Evolutionary conservation across 2,797 vertebrate genomes (phyloP), one percentile per base, ranked within the genome.

Genomic region (Emydoidea blandingii): DNA sequence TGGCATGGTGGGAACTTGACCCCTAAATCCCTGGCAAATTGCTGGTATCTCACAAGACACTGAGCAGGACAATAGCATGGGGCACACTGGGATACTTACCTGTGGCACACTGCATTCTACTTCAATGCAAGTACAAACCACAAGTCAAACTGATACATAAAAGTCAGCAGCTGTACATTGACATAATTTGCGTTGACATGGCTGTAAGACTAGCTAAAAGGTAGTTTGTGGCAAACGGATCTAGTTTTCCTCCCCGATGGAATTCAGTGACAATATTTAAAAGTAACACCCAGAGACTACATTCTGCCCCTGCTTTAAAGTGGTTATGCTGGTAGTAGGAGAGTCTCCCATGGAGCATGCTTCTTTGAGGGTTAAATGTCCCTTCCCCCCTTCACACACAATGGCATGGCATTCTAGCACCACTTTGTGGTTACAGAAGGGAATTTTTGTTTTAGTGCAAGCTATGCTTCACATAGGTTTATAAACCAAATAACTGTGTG

Each of bases 401-500:
- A 59, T 5, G 27, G 27, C 11, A 59, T 31, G 18, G 31, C 59
- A 65, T 34, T 65, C 54, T 23, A 54, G 31, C 59, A 65, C 29
- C 27, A 34, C 31, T 18, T 34, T 34, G 34, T 31, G 34, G 31
- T 31, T 65, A 65, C 31, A 12, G 12, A 34, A 65, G 31, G 59
- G 15, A 65, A 34, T 65, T 34, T 34, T 14, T 27, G 57, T 59
- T 59, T 65, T 54, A 54, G 59, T 65, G 59, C 59, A 31, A 4
- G 12, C 59, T 65, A 54, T 25, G 21, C 31, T 65, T 16, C 31
- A 65, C 16, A 65, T 37, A 21, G 4, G 18, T 34, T 81, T 2
- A 41, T 27, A 27, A 41, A 41, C 44, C 25, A 0, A 18, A 12
- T 2, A 2, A 9, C 59, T 2, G 0, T 3, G 16, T 50, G 31